phyloP scores from a whole-genome alignment of 2,797 vertebrate species.

The Pterois miles region DNA sequence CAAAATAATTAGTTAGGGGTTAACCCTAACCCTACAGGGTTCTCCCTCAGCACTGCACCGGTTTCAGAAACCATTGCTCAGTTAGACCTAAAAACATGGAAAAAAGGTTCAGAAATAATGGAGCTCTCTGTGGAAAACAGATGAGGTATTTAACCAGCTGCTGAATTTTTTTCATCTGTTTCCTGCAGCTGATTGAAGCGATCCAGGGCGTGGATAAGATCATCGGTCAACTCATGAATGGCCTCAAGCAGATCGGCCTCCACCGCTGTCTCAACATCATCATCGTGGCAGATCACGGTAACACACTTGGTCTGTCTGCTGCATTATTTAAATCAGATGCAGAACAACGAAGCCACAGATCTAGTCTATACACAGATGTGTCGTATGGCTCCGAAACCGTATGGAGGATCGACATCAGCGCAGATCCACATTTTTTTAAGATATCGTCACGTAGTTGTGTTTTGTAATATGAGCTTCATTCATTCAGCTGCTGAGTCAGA shows the following conservation, averaged over 20 bases:
- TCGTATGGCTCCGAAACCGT: neutral
- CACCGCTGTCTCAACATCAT: conserved; percentile 94
- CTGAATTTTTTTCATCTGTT: neutral
- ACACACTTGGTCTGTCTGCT: neutral
- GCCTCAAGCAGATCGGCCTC: conserved; percentile 91
- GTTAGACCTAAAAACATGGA: too few relatives aligned
- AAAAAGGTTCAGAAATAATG: too few relatives aligned
- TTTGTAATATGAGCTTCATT: neutral
- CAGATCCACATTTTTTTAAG: too few relatives aligned
- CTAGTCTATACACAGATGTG: neutral
- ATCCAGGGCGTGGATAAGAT: conserved; percentile 90
- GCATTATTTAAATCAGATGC: neutral
- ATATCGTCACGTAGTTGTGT: neutral
- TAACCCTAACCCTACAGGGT: too few relatives aligned
- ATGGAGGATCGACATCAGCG: too few relatives aligned
- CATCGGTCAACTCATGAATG: conserved; percentile 94
- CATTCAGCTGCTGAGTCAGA: neutral
- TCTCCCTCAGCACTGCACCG: too few relatives aligned
- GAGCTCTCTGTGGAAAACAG: neutral
- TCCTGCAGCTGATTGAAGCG: conserved; percentile 85
- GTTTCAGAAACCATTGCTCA: too few relatives aligned
- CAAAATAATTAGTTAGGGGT: too few relatives aligned
- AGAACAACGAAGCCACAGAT: neutral
- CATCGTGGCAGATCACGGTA: conserved; percentile 95
- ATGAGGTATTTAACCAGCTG: neutral